These are phyloP conservation scores for Chrysomela aeneicollis DNA, from an alignment of 2,888 invertebrate species.

Conservation along the genomic window DNA sequence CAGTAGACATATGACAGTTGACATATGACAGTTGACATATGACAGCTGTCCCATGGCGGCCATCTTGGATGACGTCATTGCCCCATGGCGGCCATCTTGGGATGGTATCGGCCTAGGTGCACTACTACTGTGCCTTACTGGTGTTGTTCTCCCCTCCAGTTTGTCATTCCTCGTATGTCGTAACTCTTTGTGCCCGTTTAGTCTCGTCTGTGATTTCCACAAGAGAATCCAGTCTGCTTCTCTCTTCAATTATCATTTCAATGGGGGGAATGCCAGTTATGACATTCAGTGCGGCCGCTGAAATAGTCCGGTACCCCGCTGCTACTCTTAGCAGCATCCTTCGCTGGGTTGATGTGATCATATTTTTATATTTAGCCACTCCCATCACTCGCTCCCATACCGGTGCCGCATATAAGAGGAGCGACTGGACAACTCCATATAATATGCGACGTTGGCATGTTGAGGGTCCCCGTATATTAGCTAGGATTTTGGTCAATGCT, in stretches of 20 bases:
- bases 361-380: neutral
- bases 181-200: no score
- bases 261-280: neutral
- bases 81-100: no score
- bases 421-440: neutral
- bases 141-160: neutral
- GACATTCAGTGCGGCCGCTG: neutral
- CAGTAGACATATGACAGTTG: no score
- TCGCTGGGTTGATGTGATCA: neutral
- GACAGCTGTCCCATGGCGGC: no score
- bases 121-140: neutral
- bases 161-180: neutral
- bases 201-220: no score
- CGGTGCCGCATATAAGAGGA: constrained; percentile 10
- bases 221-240: neutral
- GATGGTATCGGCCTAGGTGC: no score
- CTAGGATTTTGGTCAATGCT: neutral
- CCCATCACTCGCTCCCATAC: constrained; percentile 6
- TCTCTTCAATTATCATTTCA: constrained; percentile 9
- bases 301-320: neutral
- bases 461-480: neutral
- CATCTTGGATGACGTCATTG: no score
- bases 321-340: neutral
- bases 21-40: no score
- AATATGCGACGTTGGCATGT: neutral